These are phyloP conservation scores for Rapana venosa DNA, from an alignment of 2,888 invertebrate species.

Conservation along the genomic window DNA sequence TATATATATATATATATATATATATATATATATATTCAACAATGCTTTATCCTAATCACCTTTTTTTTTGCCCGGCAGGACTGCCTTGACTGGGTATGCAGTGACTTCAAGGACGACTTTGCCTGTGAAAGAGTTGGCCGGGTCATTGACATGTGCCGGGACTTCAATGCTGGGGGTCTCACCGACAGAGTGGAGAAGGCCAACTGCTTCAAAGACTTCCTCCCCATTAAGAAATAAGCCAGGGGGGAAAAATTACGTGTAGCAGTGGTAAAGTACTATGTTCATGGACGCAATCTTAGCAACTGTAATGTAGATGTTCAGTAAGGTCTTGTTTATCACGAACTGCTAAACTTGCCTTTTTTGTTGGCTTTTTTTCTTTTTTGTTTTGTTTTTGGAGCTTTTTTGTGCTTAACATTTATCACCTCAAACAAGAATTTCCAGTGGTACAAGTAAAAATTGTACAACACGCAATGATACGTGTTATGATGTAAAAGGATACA, in stretches of 20 bases:
- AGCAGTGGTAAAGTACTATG: not conserved
- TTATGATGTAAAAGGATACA: too few relatives aligned
- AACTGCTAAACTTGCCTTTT: not conserved
- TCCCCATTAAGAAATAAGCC: not conserved
- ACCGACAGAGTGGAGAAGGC: not conserved
- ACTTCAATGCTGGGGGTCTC: not conserved
- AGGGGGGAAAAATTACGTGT: not conserved
- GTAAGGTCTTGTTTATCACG: not conserved
- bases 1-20: too few relatives aligned
- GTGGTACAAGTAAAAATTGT: too few relatives aligned
- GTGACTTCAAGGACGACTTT: conserved; percentile 1
- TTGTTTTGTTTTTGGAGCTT: too few relatives aligned
- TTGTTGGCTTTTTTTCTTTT: too few relatives aligned
- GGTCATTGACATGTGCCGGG: conserved; percentile 10
- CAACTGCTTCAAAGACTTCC: conserved; percentile 31
- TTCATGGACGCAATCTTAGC: not conserved
- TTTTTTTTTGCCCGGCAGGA: not conserved
- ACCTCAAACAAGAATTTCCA: too few relatives aligned
- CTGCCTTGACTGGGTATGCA: conserved; percentile 32
- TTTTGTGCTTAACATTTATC: too few relatives aligned
- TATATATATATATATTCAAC: too few relatives aligned
- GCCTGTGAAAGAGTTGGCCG: conserved; percentile 9
- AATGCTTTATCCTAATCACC: too few relatives aligned
- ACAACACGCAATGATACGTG: too few relatives aligned
- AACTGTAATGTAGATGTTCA: not conserved